Evolutionary conservation across 2,888 invertebrate genomes (phyloP).

Genomic region (Carcina quercana): DNA sequence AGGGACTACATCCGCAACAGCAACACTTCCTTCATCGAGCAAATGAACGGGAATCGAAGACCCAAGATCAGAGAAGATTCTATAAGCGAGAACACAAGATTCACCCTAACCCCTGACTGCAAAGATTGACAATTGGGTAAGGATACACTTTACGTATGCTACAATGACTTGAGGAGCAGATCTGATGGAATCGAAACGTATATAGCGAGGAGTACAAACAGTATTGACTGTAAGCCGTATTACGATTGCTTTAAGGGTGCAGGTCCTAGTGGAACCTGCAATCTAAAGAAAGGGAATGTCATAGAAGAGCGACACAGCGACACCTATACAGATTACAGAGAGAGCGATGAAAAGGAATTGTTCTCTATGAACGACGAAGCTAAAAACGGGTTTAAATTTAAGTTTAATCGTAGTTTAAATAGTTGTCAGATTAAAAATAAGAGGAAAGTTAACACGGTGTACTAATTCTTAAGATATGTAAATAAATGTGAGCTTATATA

Average conservation of each 20-base stretch:
- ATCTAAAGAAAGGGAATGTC: constrained; percentile 18
- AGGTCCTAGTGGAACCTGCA: constrained; percentile 19
- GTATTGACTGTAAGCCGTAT: constrained; percentile 61
- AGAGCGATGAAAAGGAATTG: constrained; percentile 34
- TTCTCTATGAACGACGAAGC: constrained; percentile 33
- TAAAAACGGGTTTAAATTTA: constrained; percentile 51
- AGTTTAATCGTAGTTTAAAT: constrained; percentile 62
- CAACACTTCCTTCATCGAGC: constrained; percentile 65
- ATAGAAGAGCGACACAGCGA: constrained; percentile 53
- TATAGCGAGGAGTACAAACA: constrained; percentile 55
- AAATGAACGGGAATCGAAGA: constrained; percentile 53
- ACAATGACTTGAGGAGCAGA: constrained; percentile 31
- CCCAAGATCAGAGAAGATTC: constrained; percentile 56
- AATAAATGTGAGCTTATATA: too few relatives aligned
- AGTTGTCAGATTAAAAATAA: constrained; percentile 56
- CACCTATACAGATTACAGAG: constrained; percentile 49
- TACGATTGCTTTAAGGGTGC: constrained; percentile 60
- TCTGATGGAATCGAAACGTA: constrained; percentile 40
- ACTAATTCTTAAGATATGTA: constrained; percentile 17
- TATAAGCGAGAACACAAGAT: constrained; percentile 56
- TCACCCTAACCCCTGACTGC: constrained; percentile 55
- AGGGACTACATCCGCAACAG: constrained; percentile 54
- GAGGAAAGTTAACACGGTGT: constrained; percentile 40
- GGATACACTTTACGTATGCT: constrained; percentile 30
- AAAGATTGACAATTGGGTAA: constrained; percentile 60